Evolutionary conservation across 2,797 vertebrate species (phyloP).

Genomic region (Danio choprae): DNA sequence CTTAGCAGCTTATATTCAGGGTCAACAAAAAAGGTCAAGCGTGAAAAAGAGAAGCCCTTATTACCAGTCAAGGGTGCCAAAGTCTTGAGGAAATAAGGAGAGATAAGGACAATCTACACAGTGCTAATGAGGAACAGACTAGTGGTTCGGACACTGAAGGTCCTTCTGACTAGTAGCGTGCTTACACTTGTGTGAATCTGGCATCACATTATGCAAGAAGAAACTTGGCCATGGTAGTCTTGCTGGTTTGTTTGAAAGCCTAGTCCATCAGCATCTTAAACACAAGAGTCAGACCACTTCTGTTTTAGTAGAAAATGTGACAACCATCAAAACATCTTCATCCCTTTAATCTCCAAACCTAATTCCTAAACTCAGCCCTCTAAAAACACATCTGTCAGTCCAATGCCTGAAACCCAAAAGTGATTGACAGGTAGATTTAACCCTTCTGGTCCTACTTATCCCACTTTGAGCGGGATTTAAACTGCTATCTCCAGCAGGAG

Average conservation of each 20-base stretch:
- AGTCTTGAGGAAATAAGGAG: constrained; percentile 42
- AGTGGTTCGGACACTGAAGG: constrained; percentile 15
- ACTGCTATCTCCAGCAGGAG: too few species aligned
- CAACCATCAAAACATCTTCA: too few species aligned
- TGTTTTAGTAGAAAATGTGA: too few species aligned
- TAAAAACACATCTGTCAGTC: too few species aligned
- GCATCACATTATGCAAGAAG: not conserved
- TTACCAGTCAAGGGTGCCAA: constrained; percentile 44
- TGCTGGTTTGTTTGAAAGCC: not conserved
- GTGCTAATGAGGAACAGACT: constrained; percentile 49
- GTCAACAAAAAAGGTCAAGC: constrained; percentile 48
- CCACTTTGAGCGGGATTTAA: too few species aligned
- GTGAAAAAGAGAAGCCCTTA: constrained; percentile 46
- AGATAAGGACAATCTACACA: constrained; percentile 43
- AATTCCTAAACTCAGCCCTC: too few species aligned
- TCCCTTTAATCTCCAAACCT: too few species aligned
- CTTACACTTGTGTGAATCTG: not conserved
- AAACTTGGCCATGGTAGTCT: not conserved
- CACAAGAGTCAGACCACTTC: not conserved
- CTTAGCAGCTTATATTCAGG: constrained; percentile 49
- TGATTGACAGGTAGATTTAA: too few species aligned
- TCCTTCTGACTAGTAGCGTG: not conserved
- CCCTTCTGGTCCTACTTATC: too few species aligned
- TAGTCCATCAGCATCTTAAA: not conserved
- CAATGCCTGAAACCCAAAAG: too few species aligned